A percentile compares a stretch with the other conserved stretches of the same genome.
Conservation (phyloP, 2,888 invertebrate genomes). For the Catocala fraxini region DNA sequence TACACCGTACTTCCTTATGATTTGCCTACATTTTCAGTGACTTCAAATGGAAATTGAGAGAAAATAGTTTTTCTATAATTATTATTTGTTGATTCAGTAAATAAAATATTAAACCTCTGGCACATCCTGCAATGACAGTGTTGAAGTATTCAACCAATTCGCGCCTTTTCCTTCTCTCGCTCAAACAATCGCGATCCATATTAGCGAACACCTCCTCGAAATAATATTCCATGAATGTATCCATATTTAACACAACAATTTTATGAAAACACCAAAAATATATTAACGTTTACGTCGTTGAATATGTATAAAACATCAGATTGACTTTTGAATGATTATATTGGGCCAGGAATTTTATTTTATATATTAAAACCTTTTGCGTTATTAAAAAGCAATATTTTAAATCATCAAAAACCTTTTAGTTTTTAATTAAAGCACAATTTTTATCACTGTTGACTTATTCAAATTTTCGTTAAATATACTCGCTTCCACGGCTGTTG, state of each 20-base stretch:
- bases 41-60: too few relatives aligned
- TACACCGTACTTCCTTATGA: too few relatives aligned
- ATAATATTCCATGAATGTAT: conserved; percentile 93
- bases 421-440: too few relatives aligned
- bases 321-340: conserved; percentile 37
- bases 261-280: conserved; percentile 5
- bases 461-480: not conserved
- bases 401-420: too few relatives aligned
- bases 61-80: not conserved
- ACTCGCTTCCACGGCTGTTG: conserved; percentile 26
- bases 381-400: too few relatives aligned
- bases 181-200: conserved; percentile 91
- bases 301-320: conserved; percentile 22
- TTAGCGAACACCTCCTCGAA: conserved; percentile 92
- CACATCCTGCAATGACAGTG: conserved; percentile 92
- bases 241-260: conserved; percentile 84
- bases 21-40: too few relatives aligned
- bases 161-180: conserved; percentile 90
- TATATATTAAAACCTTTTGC: conserved; percentile 8
- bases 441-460: not conserved
- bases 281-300: not conserved
- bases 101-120: conserved; percentile 75
- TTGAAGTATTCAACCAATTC: conserved; percentile 93
- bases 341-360: conserved; percentile 21
- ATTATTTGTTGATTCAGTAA: not conserved